Conservation (phyloP, 30 jellyfish, hydroid and myxozoan genomes). For the Turritopsis rubra region DNA sequence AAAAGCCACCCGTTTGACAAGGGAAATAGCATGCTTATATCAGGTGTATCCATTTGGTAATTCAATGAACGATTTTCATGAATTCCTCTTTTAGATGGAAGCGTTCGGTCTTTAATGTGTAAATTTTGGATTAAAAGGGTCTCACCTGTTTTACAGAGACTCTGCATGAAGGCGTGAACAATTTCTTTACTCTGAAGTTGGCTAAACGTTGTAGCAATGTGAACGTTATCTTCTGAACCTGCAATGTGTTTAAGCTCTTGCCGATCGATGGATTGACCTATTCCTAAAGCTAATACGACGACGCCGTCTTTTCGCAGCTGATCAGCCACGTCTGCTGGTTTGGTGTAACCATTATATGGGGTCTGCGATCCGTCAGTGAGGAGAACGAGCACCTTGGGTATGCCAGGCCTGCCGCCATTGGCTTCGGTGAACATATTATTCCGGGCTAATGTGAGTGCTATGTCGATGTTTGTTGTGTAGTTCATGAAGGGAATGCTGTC, state of each 20-base stretch:
- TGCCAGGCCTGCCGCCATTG: constrained; percentile 36
- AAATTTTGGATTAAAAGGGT: background rate
- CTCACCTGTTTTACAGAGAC: constrained; percentile 36
- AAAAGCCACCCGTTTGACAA: too few species aligned
- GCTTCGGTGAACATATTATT: constrained; percentile 28
- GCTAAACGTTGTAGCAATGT: background rate
- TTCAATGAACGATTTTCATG: too few species aligned
- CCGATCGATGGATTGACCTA: constrained; percentile 38
- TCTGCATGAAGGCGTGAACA: constrained; percentile 19
- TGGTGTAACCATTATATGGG: constrained; percentile 31
- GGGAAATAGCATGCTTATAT: too few species aligned
- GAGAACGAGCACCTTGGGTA: constrained; percentile 37
- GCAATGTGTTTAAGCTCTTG: constrained; percentile 43
- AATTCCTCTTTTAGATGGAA: too few species aligned
- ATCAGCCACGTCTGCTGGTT: constrained; percentile 45
- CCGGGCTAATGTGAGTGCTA: constrained; percentile 39
- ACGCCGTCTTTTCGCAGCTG: constrained; percentile 35
- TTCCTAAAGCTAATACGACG: constrained; percentile 45
- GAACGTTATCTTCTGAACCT: constrained; percentile 16
- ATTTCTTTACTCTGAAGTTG: background rate
- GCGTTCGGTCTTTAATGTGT: too few species aligned
- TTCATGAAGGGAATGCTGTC: constrained; percentile 49
- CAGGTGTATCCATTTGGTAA: too few species aligned
- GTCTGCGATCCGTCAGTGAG: constrained; percentile 73
- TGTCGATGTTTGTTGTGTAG: constrained; percentile 52